A percentile compares a stretch with the other conserved stretches of the same genome.
These are phyloP conservation scores for Drosophila anomelani DNA, from an alignment of 2,888 invertebrate species.

Conservation along the genomic window DNA sequence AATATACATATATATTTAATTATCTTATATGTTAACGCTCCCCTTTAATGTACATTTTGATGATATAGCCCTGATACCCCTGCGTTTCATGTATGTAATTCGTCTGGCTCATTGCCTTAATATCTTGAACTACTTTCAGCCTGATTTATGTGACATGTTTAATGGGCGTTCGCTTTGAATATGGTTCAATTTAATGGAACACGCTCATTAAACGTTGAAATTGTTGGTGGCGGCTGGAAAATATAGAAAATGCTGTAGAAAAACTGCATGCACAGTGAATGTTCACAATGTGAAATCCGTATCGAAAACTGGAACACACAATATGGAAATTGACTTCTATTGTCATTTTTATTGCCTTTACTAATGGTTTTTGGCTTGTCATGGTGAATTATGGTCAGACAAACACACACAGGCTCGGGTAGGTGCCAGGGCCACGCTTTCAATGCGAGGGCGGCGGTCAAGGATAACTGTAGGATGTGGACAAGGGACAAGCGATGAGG, in stretches of 20 bases:
- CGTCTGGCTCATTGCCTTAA: constrained; percentile 54
- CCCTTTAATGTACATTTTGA: constrained; percentile 20
- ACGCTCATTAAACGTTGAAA: constrained; percentile 64
- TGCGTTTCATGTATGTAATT: neutral
- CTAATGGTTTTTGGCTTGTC: constrained; percentile 80
- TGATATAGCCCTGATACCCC: neutral
- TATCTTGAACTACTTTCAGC: constrained; percentile 46
- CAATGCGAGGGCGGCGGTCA: constrained; percentile 72
- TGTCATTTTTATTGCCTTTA: constrained; percentile 78
- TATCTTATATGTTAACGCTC: constrained; percentile 43
- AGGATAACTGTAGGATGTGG: constrained; percentile 66
- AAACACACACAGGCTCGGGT: constrained; percentile 45
- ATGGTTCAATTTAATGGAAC: constrained; percentile 50
- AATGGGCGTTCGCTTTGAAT: constrained; percentile 48
- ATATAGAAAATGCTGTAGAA: constrained; percentile 36
- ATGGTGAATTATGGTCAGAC: constrained; percentile 73
- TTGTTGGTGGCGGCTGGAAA: constrained; percentile 29
- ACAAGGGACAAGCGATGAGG: constrained; percentile 16
- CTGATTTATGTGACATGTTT: constrained; percentile 71
- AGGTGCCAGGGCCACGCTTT: constrained; percentile 64
- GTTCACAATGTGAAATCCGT: constrained; percentile 32
- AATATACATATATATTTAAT: constrained; percentile 45
- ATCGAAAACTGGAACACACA: constrained; percentile 59
- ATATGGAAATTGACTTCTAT: constrained; percentile 79
- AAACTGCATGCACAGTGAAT: constrained; percentile 49